Evolutionary conservation across 2,888 invertebrate genomes (phyloP).

Genomic region (Galerucella nymphaeae): DNA sequence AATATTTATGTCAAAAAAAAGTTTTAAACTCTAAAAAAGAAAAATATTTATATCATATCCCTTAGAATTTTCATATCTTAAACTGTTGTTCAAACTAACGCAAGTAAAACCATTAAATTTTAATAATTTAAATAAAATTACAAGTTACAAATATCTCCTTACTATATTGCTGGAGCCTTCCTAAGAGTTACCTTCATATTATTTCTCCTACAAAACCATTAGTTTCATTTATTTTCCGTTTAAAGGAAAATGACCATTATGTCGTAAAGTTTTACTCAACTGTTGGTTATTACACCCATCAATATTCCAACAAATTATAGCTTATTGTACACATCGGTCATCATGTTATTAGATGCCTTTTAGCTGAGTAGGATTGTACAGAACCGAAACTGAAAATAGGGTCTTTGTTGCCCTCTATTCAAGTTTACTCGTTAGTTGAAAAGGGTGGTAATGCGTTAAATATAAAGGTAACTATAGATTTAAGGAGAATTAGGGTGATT

Average conservation of each 20-base stretch:
- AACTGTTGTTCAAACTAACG: too few species aligned
- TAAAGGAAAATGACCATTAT: constrained; percentile 1
- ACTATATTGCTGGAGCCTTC: not conserved
- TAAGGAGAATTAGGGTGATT: not conserved
- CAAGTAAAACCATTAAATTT: too few species aligned
- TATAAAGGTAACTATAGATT: not conserved
- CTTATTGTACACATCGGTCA: constrained; percentile 14
- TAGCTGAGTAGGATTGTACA: not conserved
- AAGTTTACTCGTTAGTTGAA: not conserved
- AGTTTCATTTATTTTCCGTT: not conserved
- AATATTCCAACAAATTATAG: constrained; percentile 12
- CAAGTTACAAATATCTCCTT: not conserved
- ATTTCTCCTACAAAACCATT: not conserved
- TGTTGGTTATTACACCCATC: constrained; percentile 4
- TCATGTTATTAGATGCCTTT: constrained; percentile 5
- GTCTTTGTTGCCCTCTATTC: not conserved
- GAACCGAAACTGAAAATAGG: not conserved
- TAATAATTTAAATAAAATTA: not conserved
- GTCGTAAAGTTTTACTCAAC: constrained; percentile 10
- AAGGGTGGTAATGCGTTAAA: not conserved
- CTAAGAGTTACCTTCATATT: not conserved
- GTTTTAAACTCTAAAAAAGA: too few species aligned
- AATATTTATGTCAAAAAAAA: too few species aligned
- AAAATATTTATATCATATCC: too few species aligned
- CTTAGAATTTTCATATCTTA: too few species aligned